Evolutionary conservation across 1,140 invertebrate genomes (phyloP), one percentile per base, ranked within the genome.

Genomic region (Papilio glaucus): DNA sequence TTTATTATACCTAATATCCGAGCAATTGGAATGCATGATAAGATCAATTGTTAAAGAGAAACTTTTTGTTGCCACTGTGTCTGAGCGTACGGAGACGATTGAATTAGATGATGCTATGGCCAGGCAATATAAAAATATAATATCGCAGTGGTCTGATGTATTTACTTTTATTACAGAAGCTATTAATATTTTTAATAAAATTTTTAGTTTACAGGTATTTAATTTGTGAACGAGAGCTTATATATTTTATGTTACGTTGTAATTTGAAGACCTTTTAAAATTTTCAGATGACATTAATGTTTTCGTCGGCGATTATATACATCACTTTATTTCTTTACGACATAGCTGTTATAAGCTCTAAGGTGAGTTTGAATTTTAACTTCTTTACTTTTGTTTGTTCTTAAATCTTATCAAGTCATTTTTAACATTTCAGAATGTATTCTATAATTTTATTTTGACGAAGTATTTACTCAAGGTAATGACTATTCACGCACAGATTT

Each of bases 201-300:
- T 77, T 29, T 77, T 72, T 42, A 65, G 72, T 15, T 13, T 77
- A 67, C 76, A 77, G 61, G 76, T 74, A 39, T 10, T 65, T 4
- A 39, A n/a, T 38, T 21, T 69, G 6, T 49, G 15, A 21, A 2
- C 18, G 6, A 7, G 8, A 18, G 45, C 45, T 21, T 15, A 4
- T 49, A 12, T 41, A 41, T 13, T 13, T 41, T 41, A 41, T 39
- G 1, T 13, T 13, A 12, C 12, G 4, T 12, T 13, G 13, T 0
- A 4, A n/a, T 33, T 62, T 24, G 9, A 41, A 62, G 0, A 18
- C 12, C 65, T 53, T 18, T 6, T 63, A 9, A 41, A 5, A 26
- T 7, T 77, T 77, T 21, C 39, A 77, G 76, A 38, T 77, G 13
- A 73, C 71, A 29, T 12, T 77, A 18, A 74, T 74, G 60, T 49